These are phyloP conservation scores for Bombus sibiricus DNA, from an alignment of 1,140 invertebrate species.

Conservation along the genomic window DNA sequence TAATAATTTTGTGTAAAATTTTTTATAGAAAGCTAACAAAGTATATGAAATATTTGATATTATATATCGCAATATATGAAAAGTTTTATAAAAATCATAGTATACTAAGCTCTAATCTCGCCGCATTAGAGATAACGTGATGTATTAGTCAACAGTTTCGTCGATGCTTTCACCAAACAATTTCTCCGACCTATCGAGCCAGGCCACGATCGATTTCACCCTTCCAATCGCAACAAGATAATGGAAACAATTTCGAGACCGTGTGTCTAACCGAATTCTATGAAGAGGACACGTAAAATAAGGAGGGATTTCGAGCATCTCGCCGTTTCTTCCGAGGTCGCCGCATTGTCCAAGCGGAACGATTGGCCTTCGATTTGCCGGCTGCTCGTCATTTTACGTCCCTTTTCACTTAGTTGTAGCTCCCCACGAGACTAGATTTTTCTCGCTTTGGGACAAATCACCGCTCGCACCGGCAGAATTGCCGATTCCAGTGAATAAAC, in stretches of 20 bases:
- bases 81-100: no score
- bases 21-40: no score
- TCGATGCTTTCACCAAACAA: background rate
- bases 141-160: background rate
- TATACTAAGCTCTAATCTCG: no score
- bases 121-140: no score
- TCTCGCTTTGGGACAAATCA: slow-evolving; percentile 39
- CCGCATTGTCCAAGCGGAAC: slow-evolving; percentile 17
- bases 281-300: background rate
- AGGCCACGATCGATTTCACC: background rate
- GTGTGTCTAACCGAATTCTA: background rate
- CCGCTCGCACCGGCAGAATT: background rate
- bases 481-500: slow-evolving; percentile 44
- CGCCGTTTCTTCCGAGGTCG: background rate
- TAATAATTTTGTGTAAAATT: no score
- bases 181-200: background rate
- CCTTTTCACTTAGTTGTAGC: background rate
- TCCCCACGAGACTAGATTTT: slow-evolving; percentile 1
- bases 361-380: slow-evolving; percentile 36
- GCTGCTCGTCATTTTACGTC: slow-evolving; percentile 32
- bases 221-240: background rate
- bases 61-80: no score
- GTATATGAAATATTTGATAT: no score
- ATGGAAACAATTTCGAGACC: background rate
- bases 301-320: slow-evolving; percentile 14